Conservation (phyloP, 2,797 vertebrate species). For the Darevskia mixta region DNA sequence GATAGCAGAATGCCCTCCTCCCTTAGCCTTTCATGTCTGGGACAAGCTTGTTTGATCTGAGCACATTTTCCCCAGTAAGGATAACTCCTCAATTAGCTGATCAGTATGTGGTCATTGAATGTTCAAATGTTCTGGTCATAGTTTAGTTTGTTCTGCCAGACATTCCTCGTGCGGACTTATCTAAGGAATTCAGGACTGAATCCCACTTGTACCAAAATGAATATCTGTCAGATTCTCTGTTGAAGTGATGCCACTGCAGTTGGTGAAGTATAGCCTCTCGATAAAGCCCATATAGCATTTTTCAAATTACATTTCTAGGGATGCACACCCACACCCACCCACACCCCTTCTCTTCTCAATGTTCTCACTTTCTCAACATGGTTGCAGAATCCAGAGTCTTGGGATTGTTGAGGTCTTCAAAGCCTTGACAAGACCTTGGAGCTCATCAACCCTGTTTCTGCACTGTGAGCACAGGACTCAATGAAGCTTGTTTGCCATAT, state of each 20-base stretch:
- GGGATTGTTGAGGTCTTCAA: neutral
- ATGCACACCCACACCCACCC: too few species aligned
- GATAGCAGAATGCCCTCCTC: neutral
- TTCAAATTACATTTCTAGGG: neutral
- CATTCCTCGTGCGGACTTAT: slow-evolving; percentile 71
- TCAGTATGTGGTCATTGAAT: slow-evolving; percentile 61
- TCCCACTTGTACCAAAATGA: slow-evolving; percentile 45
- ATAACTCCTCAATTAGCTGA: slow-evolving; percentile 10
- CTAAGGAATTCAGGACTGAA: slow-evolving; percentile 66
- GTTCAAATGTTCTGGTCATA: slow-evolving; percentile 62
- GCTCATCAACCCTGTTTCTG: neutral
- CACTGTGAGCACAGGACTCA: neutral
- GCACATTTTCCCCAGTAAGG: slow-evolving; percentile 16
- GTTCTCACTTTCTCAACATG: too few species aligned
- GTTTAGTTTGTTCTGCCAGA: slow-evolving; percentile 56
- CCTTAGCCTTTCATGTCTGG: neutral
- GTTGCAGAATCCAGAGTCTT: neutral
- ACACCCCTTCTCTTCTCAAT: neutral
- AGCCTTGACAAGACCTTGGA: neutral
- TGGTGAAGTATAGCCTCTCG: neutral
- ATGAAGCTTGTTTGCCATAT: too few species aligned
- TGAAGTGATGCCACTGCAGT: neutral
- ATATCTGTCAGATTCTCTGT: slow-evolving; percentile 14
- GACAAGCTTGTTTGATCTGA: slow-evolving; percentile 13
- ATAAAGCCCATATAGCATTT: slow-evolving; percentile 31